Evolutionary conservation across 2,888 invertebrate genomes (phyloP).

Genomic region (Netelia inedita): DNA sequence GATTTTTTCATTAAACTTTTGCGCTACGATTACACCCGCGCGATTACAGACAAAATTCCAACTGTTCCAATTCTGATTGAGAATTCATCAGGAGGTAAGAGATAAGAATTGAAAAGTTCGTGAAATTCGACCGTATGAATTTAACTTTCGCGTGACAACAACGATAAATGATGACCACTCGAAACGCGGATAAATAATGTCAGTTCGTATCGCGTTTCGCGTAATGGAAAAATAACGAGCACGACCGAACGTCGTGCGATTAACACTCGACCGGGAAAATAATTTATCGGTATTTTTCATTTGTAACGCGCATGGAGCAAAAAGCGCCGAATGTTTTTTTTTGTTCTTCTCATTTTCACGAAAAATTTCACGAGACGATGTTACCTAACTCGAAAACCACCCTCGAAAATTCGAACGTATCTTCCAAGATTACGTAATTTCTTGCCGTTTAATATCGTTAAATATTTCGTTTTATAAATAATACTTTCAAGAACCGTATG

Average conservation of each 20-base stretch:
- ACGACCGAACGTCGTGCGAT: too few relatives aligned
- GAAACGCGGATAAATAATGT: too few relatives aligned
- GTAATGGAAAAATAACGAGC: too few relatives aligned
- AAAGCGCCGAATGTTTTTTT: neutral
- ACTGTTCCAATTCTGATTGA: neutral
- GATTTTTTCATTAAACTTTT: slow-evolving; percentile 18
- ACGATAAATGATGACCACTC: too few relatives aligned
- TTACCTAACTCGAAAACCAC: slow-evolving; percentile 29
- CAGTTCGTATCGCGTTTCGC: too few relatives aligned
- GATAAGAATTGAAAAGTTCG: neutral
- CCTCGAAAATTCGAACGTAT: slow-evolving; percentile 6
- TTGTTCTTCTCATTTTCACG: neutral
- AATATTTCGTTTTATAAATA: slow-evolving; percentile 52
- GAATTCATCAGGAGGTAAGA: neutral
- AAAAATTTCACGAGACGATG: neutral
- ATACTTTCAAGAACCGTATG: slow-evolving; percentile 61
- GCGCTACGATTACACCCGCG: neutral
- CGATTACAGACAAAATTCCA: slow-evolving; percentile 7
- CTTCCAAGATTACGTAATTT: neutral
- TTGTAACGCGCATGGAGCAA: neutral
- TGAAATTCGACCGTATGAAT: neutral
- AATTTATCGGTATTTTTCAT: too few relatives aligned
- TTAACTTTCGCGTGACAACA: neutral
- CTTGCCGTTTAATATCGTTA: slow-evolving; percentile 31
- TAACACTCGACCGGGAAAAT: too few relatives aligned